Conservation (phyloP, 2,797 vertebrate genomes). For the Clangula hyemalis region DNA sequence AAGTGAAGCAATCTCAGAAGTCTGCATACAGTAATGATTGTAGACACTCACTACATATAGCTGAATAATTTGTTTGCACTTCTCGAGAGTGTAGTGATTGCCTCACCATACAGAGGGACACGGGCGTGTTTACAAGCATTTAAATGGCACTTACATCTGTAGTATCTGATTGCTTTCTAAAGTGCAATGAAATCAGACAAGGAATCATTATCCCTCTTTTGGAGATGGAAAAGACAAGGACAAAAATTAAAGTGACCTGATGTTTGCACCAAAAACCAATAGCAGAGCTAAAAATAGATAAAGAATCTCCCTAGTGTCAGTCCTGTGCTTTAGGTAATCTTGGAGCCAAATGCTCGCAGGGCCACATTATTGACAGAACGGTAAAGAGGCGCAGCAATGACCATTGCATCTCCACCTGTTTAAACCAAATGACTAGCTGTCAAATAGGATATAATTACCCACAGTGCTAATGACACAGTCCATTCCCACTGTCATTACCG, state of each 20-base stretch:
- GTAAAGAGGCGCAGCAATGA: not conserved
- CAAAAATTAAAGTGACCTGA: not conserved
- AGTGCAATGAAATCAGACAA: not conserved
- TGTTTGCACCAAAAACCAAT: not conserved
- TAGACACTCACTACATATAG: not conserved
- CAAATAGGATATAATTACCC: slow-evolving; percentile 15
- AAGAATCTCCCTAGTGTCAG: not conserved
- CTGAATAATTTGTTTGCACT: not conserved
- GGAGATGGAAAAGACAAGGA: not conserved
- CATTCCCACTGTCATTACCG: not conserved
- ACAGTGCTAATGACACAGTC: not conserved
- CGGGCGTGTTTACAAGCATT: not conserved
- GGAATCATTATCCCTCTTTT: not conserved
- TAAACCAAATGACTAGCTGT: not conserved
- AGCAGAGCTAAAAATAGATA: not conserved
- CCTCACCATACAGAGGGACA: not conserved
- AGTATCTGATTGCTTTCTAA: slow-evolving; percentile 14
- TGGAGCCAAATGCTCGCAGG: not conserved
- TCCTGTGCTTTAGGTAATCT: not conserved
- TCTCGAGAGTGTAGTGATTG: not conserved
- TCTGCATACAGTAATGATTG: not conserved
- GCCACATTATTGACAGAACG: not conserved
- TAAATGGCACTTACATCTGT: not conserved
- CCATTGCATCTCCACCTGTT: not conserved
- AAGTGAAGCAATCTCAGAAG: not conserved